phyloP scores from a whole-genome alignment of 2,113 vertebrate species.

The Paraplagusia blochii region DNA sequence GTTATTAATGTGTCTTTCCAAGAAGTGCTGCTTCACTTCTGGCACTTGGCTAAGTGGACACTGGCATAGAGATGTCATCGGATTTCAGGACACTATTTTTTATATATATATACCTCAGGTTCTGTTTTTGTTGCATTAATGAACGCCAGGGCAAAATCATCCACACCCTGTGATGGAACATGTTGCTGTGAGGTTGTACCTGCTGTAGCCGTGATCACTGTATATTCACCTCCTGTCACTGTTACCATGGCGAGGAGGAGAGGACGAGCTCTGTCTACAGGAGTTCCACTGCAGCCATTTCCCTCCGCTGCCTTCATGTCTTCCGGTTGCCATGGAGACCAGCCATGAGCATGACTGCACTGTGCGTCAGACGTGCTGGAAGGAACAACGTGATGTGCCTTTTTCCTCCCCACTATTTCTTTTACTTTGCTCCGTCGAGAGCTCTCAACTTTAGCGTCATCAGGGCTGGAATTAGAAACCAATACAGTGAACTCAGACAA shows the following conservation, averaged over 20 bases:
- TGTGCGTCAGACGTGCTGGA: slow-evolving; percentile 73
- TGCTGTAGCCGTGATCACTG: slow-evolving; percentile 55
- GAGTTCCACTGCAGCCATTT: slow-evolving; percentile 69
- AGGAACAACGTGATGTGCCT: slow-evolving; percentile 64
- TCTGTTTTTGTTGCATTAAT: slow-evolving; percentile 50
- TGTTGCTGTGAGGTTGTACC: slow-evolving; percentile 56
- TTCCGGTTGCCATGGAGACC: slow-evolving; percentile 68
- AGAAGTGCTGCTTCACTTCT: slow-evolving; percentile 30
- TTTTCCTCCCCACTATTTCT: slow-evolving; percentile 49
- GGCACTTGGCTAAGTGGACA: slow-evolving; percentile 19
- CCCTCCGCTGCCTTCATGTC: slow-evolving; percentile 67
- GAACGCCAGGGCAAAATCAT: slow-evolving; percentile 38
- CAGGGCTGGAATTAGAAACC: slow-evolving; percentile 9
- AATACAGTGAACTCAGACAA: too few species aligned
- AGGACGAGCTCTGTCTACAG: slow-evolving; percentile 68
- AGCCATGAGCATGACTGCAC: slow-evolving; percentile 67
- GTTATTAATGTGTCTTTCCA: slow-evolving; percentile 47
- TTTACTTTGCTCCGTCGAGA: slow-evolving; percentile 70
- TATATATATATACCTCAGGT: slow-evolving; percentile 53
- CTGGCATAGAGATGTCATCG: slow-evolving; percentile 7
- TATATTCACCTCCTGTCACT: slow-evolving; percentile 69
- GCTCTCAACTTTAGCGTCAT: slow-evolving; percentile 55
- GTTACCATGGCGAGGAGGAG: slow-evolving; percentile 75
- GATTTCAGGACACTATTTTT: slow-evolving; percentile 44
- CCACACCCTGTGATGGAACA: slow-evolving; percentile 52